These are phyloP conservation scores for Pangasius macronema DNA, from an alignment of 2,797 vertebrate genomes.

Conservation along the genomic window DNA sequence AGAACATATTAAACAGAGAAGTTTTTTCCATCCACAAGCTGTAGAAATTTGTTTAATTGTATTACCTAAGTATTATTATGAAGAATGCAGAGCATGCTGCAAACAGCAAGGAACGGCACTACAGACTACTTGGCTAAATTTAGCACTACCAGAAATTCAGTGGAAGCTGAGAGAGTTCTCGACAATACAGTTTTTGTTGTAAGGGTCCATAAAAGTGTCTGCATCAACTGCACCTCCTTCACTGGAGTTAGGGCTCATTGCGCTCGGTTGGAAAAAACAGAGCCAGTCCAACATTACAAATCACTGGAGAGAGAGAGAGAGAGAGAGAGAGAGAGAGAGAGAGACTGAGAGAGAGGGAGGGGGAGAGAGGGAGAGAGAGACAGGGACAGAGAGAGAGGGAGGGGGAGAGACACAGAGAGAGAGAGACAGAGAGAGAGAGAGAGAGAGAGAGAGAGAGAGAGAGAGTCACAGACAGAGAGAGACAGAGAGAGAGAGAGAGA, in stretches of 20 bases:
- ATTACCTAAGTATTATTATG: background rate
- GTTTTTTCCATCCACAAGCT: background rate
- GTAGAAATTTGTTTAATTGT: background rate
- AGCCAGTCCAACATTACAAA: constrained; percentile 62
- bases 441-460: background rate
- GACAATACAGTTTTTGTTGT: constrained; percentile 30
- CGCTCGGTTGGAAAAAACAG: constrained; percentile 57
- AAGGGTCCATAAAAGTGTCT: constrained; percentile 31
- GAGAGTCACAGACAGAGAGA: background rate
- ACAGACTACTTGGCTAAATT: background rate
- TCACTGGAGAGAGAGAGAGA: constrained; percentile 36
- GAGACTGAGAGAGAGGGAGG: background rate
- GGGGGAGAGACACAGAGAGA: background rate
- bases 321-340: too few relatives aligned
- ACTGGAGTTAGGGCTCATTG: constrained; percentile 34
- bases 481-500: background rate
- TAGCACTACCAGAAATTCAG: background rate
- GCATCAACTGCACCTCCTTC: constrained; percentile 21
- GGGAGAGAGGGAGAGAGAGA: background rate
- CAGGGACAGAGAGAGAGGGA: background rate
- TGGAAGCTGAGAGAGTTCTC: background rate
- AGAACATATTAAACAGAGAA: background rate
- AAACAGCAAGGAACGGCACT: background rate
- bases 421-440: background rate
- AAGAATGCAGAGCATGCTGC: constrained; percentile 12